Evolutionary conservation across 2,113 vertebrate species (phyloP), one percentile per base, ranked within the genome.

Genomic region (Cheirogaleus medius): DNA sequence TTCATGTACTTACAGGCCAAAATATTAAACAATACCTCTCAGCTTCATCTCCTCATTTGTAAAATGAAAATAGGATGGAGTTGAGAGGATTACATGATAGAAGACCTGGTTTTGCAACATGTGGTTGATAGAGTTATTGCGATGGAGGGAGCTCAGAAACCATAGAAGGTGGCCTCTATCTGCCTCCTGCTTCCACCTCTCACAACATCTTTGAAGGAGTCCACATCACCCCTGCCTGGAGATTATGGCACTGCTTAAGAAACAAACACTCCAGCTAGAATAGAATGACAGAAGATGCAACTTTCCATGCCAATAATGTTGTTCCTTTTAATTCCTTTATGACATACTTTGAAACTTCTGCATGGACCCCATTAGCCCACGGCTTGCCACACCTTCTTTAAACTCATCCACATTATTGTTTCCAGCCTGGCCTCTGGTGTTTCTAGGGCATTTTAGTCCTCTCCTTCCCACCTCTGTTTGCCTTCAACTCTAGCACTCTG

Each of bases 301-400:
- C 5, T 64, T 82, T 78, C 39, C 14, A 71, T 71, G 63, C 8
- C 49, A 58, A 8, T 39, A 1, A 17, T 42, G 85, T 78, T 73
- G 6, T 92, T 92, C 37, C 25, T 94, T 87, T 89, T 84, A 34
- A 91, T 74, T 93, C 27, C 37, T 96, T 91, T 66, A 34, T 74
- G 71, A 93, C 5, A 60, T 63, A 95, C 88, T 34, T 66, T 77
- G 63, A 94, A 95, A 82, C n/a, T 25, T 58, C 85, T 54, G 2
- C 32, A 25, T 23, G 37, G 49, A 34, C 21, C 23, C 86, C 37
- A 82, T 68, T 69, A 83, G 14, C 5, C 29, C 34, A 87, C 32
- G 3, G 76, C 32, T 84, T 78, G n/a, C 68, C 15, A 32, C 11
- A 49, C 39, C 25, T 90, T 21, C 78, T 97, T 87, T 73, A 66